Percentiles rank a stretch among this genome's conserved stretches.
Evolutionary conservation across 1,140 invertebrate species (phyloP).

Genomic region (Acyrthosiphon pisum): DNA sequence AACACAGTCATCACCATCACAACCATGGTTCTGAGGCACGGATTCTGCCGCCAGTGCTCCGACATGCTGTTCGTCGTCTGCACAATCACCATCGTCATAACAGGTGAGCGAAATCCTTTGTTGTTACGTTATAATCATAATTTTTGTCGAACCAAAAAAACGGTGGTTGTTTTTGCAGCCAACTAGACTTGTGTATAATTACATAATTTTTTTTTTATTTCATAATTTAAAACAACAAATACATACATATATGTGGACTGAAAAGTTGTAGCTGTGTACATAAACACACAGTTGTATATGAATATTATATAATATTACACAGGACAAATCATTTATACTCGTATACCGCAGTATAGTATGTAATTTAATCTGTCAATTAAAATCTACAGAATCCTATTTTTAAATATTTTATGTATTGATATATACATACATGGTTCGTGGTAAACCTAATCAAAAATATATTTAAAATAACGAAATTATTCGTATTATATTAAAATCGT

Average conservation of each 20-base stretch:
- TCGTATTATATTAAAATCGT: background rate
- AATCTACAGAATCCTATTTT: background rate
- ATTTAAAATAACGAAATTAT: background rate
- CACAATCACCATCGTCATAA: conserved; percentile 17
- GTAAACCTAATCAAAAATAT: background rate
- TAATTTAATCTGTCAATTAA: conserved; percentile 18
- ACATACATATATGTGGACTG: background rate
- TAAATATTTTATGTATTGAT: too few species aligned
- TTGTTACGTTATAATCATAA: background rate
- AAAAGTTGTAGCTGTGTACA: background rate
- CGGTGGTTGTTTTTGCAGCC: background rate
- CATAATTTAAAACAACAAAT: background rate
- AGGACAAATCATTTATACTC: background rate
- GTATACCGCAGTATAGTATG: too few species aligned
- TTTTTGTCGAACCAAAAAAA: background rate
- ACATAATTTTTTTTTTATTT: background rate
- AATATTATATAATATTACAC: background rate
- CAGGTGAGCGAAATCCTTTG: background rate
- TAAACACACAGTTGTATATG: background rate
- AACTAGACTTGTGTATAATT: background rate
- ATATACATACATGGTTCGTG: background rate
- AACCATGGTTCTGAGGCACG: conserved; percentile 2
- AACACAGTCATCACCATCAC: too few species aligned
- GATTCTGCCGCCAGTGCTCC: conserved; percentile 23
- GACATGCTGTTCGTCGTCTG: conserved; percentile 32